These are phyloP conservation scores for Tyrophagus putrescentiae DNA, from an alignment of 1,140 invertebrate species.

Conservation along the genomic window DNA sequence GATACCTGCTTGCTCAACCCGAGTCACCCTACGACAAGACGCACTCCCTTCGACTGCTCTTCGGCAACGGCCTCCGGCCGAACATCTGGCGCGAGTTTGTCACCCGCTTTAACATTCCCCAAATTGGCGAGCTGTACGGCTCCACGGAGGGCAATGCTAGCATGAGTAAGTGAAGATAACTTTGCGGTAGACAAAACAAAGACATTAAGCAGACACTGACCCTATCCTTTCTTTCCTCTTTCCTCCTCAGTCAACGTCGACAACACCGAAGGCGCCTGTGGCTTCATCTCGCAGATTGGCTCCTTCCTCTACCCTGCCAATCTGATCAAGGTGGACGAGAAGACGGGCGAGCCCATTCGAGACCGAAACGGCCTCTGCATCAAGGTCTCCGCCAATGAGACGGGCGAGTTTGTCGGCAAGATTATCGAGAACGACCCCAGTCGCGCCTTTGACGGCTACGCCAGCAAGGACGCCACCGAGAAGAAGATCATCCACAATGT, in stretches of 20 bases:
- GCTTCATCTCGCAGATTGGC: slow-evolving; percentile 76
- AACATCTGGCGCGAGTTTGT: slow-evolving; percentile 91
- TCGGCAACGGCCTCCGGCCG: slow-evolving; percentile 85
- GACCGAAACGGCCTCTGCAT: slow-evolving; percentile 41
- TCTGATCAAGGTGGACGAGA: slow-evolving; percentile 41
- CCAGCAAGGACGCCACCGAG: slow-evolving; percentile 73
- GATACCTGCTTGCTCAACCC: slow-evolving; percentile 79
- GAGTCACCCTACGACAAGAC: slow-evolving; percentile 57
- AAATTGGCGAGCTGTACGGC: slow-evolving; percentile 40
- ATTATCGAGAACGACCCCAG: slow-evolving; percentile 52
- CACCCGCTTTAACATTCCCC: slow-evolving; percentile 43
- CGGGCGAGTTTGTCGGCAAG: slow-evolving; percentile 92
- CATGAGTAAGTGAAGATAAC: slow-evolving; percentile 27
- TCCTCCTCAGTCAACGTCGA: slow-evolving; percentile 54
- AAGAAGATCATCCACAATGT: slow-evolving; percentile 86
- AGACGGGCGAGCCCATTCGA: slow-evolving; percentile 36
- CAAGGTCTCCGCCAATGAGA: slow-evolving; percentile 52
- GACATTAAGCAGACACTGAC: not conserved
- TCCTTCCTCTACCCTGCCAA: slow-evolving; percentile 68
- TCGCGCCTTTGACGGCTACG: slow-evolving; percentile 56
- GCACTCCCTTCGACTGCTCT: slow-evolving; percentile 71
- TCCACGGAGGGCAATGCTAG: slow-evolving; percentile 41
- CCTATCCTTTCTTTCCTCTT: not conserved
- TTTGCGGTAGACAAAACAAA: not conserved
- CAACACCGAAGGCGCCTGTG: slow-evolving; percentile 79